A percentile compares a stretch with the other conserved stretches of the same genome.
Conservation (phyloP, 1,140 invertebrate genomes). For the Pogonomyrmex californicus region DNA sequence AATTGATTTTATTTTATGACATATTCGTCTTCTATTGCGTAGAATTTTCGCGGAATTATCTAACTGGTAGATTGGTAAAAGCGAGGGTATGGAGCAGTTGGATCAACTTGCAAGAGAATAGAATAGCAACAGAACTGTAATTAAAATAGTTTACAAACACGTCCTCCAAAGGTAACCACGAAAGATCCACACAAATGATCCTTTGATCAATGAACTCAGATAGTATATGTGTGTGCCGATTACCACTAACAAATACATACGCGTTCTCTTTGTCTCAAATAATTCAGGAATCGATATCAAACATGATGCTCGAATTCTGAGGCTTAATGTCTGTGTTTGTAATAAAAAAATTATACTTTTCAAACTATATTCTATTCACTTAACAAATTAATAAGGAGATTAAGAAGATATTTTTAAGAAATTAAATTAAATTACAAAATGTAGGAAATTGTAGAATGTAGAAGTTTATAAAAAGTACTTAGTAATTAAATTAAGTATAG, state of each 20-base stretch:
- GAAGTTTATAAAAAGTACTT: not conserved
- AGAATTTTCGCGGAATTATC: constrained; percentile 40
- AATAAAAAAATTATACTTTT: constrained; percentile 3
- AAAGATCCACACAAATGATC: constrained; percentile 62
- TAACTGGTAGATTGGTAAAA: constrained; percentile 32
- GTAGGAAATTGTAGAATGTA: too few species aligned
- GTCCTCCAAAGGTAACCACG: constrained; percentile 58
- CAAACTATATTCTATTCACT: not conserved
- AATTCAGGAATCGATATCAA: constrained; percentile 44
- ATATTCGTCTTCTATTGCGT: not conserved
- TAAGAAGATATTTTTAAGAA: not conserved
- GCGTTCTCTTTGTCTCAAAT: constrained; percentile 77
- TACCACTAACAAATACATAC: constrained; percentile 69
- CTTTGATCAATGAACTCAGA: constrained; percentile 60
- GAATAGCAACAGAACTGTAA: constrained; percentile 73
- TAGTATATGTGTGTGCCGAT: constrained; percentile 31
- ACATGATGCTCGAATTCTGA: not conserved
- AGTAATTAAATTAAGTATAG: not conserved
- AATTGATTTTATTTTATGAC: constrained; percentile 1
- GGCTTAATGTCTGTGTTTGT: not conserved
- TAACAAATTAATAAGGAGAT: not conserved
- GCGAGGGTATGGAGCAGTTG: constrained; percentile 21
- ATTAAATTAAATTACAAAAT: not conserved
- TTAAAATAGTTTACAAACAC: constrained; percentile 83
- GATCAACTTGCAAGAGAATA: constrained; percentile 54